Evolutionary conservation across 2,113 vertebrate genomes (phyloP).

Genomic region (Todiramphus saurophagus): DNA sequence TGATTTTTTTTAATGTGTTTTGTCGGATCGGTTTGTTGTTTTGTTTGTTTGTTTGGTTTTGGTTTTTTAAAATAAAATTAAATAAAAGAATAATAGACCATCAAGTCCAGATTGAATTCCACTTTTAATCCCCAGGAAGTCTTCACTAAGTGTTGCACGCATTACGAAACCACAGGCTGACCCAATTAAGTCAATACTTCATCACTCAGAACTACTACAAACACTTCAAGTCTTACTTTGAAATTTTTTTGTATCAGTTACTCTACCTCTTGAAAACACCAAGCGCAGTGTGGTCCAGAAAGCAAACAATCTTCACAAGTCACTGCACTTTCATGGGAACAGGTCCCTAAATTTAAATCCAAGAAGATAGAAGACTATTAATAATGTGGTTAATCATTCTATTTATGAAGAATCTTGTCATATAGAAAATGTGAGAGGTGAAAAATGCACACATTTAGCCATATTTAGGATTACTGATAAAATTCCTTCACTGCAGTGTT

Average conservation of each 20-base stretch:
- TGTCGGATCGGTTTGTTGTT: background rate
- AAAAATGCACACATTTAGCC: background rate
- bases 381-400: conserved; percentile 1
- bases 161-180: background rate
- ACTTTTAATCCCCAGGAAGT: background rate
- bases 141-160: background rate
- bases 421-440: background rate
- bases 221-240: conserved; percentile 30
- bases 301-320: conserved; percentile 91
- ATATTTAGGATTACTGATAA: background rate
- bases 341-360: conserved; percentile 80
- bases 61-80: background rate
- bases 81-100: background rate
- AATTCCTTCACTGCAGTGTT: background rate
- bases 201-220: conserved; percentile 16
- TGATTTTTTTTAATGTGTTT: background rate
- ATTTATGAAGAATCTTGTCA: background rate
- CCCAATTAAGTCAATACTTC: conserved; percentile 34
- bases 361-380: conserved; percentile 51
- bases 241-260: conserved; percentile 16
- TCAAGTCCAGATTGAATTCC: background rate
- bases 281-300: conserved; percentile 87
- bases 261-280: conserved; percentile 95
- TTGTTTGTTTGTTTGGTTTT: background rate
- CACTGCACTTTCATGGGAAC: conserved; percentile 77